Base-by-base conservation (phyloP, 1,140 invertebrate genomes). In the Drosophila virilis region DNA sequence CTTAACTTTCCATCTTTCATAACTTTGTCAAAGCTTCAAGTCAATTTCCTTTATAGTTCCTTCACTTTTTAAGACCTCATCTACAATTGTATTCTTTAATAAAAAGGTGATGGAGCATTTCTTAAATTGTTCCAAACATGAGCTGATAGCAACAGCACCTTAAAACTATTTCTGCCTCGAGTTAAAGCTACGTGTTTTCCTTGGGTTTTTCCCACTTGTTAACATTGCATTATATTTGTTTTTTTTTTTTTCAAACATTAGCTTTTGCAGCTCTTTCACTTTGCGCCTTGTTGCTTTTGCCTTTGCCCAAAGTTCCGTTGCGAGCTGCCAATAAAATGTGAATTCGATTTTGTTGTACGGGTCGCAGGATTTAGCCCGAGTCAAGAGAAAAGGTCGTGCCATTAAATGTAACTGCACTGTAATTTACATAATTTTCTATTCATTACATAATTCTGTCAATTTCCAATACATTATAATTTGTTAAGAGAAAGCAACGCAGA, bases 341-440 rank as follows among this genome's bases (percentile, higher is more conserved):
- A 70, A 62, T 74, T 74, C 72, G 72, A 74, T 74, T 74, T 72
- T 45, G 17, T 48, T 33, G 48, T 10, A 12, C 45, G 46, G 38
- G 15, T 54, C 52, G 51, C 62, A 48, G 50, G 42, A 50, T 52
- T 40, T 40, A 42, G 32, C 38, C 62, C 37, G 64, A 51, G 13
- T 6, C 28, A 17, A 33, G 54, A 35, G 46, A 75, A 91, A 91
- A 90, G 90, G 82, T 91, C 74, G 48, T 64, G 43, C 85, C 82
- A 91, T 91, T 92, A 91, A 91, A 91, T 91, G 84, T 86, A 90
- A 91, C 83, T 91, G 81, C 88, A 78, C 77, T 80, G 88, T 90
- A 92, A 91, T 91, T 92, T 91, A 69, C 90, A 91, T 92, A 91
- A 91, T 91, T 91, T 91, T 91, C 89, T 91, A 92, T 91, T 92